Conservation (phyloP, 2,888 invertebrate genomes). For the Eristalis intricaria region DNA sequence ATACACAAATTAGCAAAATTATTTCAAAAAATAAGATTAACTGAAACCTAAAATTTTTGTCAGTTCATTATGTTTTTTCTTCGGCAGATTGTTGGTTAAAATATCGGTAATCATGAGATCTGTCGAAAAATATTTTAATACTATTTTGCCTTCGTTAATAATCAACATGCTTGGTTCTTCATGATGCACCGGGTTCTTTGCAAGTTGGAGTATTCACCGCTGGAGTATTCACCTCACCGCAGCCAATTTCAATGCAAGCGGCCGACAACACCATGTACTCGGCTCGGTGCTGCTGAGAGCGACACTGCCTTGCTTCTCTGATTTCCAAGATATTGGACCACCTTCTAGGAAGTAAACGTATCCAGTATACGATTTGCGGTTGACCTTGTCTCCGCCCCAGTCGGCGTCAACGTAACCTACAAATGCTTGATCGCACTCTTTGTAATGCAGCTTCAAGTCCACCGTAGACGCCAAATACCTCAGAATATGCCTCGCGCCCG, state of each 20-base stretch:
- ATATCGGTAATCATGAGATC: no score
- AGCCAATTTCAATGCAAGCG: neutral
- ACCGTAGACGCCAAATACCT: slow-evolving; percentile 16
- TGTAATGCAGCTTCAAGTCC: slow-evolving; percentile 10
- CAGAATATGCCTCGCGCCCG: slow-evolving; percentile 13
- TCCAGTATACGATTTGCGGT: slow-evolving; percentile 63
- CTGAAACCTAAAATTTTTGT: no score
- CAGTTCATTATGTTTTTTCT: no score
- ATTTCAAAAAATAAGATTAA: no score
- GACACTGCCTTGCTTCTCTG: slow-evolving; percentile 16
- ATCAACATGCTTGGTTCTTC: no score
- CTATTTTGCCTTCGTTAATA: no score
- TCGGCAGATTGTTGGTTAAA: no score
- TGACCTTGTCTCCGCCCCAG: slow-evolving; percentile 15
- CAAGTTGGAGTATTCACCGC: no score
- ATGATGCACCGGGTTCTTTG: no score
- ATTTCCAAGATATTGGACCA: slow-evolving; percentile 37
- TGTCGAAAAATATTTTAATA: no score
- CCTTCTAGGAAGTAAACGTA: slow-evolving; percentile 49
- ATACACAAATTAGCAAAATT: no score
- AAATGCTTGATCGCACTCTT: neutral
- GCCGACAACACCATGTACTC: slow-evolving; percentile 4
- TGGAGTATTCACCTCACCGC: neutral
- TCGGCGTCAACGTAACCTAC: slow-evolving; percentile 31
- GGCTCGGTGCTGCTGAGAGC: slow-evolving; percentile 9